Conservation (phyloP, 2,888 invertebrate species). For the Crioceris asparagi region DNA sequence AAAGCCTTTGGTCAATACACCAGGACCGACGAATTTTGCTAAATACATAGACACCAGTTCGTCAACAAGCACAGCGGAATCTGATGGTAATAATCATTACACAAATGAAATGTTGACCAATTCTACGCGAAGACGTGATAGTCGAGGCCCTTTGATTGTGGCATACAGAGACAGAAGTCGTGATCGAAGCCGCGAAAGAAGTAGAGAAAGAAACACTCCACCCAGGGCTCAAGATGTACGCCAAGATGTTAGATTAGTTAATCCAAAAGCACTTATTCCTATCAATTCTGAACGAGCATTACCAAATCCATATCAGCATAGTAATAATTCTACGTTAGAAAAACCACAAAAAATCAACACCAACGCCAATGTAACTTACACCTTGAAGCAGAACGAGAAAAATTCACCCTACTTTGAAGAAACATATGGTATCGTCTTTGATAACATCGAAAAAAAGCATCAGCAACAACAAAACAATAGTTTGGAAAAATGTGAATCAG, state of each 20-base stretch:
- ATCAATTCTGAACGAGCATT: slow-evolving; percentile 34
- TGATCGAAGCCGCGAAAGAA: slow-evolving; percentile 10
- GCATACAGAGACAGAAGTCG: no score
- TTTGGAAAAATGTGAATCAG: slow-evolving; percentile 6
- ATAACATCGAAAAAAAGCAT: slow-evolving; percentile 25
- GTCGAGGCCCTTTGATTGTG: no score
- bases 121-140: no score
- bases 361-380: neutral
- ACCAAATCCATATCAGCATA: slow-evolving; percentile 32
- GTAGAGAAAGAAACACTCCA: slow-evolving; percentile 25
- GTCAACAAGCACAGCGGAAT: slow-evolving; percentile 34
- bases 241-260: slow-evolving; percentile 32
- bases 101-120: slow-evolving; percentile 15
- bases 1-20: slow-evolving; percentile 24
- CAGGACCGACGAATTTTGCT: slow-evolving; percentile 15
- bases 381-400: no score
- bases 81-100: slow-evolving; percentile 21
- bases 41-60: slow-evolving; percentile 35
- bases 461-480: slow-evolving; percentile 10
- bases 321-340: slow-evolving; percentile 8
- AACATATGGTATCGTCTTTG: slow-evolving; percentile 33
- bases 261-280: slow-evolving; percentile 35
- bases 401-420: slow-evolving; percentile 23
- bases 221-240: slow-evolving; percentile 31
- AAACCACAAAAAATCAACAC: neutral